Base-by-base conservation (phyloP, 2,888 invertebrate genomes). In the Aphidoletes aphidimyza region DNA sequence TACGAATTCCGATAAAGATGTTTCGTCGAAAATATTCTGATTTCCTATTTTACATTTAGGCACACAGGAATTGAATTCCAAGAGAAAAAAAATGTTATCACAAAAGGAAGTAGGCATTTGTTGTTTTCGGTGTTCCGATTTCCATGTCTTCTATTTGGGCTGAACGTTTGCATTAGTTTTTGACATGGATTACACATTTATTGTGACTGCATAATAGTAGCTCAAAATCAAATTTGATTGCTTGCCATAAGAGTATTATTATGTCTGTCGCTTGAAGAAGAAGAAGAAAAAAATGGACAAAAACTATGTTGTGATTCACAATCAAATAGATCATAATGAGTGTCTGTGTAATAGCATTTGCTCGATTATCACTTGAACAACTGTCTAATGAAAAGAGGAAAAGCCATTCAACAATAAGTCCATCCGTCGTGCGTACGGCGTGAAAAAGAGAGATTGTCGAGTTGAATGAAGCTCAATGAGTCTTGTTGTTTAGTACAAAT, bases 331-430 rank as follows among this genome's bases (percentile, higher is more conserved):
- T 69, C 14, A 69, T 69, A 30, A 30, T 26, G 30, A 69, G 34
- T 14, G 69, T 69, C 30, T 69, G 69, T 69, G 8, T 30, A 5
- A 17, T 69, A 14, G 3, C 30, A 14, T 54, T 69, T 69, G 69
- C 69, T 69, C 30, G 69, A 69, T 69, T 34, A 69, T 69, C 34
- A 69, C 54, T 54, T 54, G n/a, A n/a, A 54, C 54, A 54, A n/a
- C 34, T 69, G 34, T 26, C 1, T 34, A 14, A 69, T 69, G 54
- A 69, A 34, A 69, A 69, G 34, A 69, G 34, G 30, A 69, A 69
- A 69, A 11, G 17, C 30, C 30, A 69, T 30, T 69, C 34, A 0
- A 69, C 14, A 69, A 69, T 54, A 2, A 30, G 30, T 11, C 26
- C 30, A 30, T 14, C 14, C 3, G 49, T 3, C 19, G 42, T 42